Evolutionary conservation across 2,797 vertebrate genomes (phyloP).

Genomic region (Hemibagrus guttatus): DNA sequence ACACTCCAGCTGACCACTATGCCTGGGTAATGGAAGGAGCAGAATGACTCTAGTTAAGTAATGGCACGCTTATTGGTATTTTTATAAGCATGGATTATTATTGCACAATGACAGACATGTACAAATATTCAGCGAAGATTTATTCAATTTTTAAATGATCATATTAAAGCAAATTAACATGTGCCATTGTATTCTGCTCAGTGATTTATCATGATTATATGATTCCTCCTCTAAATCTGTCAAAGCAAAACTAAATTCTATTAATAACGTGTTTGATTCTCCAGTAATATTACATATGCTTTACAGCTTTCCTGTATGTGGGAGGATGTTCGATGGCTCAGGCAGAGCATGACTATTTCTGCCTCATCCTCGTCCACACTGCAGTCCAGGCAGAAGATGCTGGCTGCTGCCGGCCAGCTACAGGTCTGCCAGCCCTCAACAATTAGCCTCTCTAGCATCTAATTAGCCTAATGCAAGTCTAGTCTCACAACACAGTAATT

Average conservation of each 20-base stretch:
- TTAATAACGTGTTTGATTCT: background rate
- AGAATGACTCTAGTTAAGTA: slow-evolving; percentile 49
- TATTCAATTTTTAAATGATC: slow-evolving; percentile 20
- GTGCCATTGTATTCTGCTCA: background rate
- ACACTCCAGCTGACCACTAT: slow-evolving; percentile 48
- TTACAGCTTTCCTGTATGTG: slow-evolving; percentile 96
- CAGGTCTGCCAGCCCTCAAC: slow-evolving; percentile 78
- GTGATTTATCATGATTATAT: slow-evolving; percentile 4
- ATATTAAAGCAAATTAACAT: slow-evolving; percentile 15
- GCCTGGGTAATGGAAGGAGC: slow-evolving; percentile 44
- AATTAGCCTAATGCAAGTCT: slow-evolving; percentile 50
- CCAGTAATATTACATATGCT: slow-evolving; percentile 21
- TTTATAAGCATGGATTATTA: slow-evolving; percentile 36
- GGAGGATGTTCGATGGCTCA: slow-evolving; percentile 95
- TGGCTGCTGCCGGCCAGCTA: slow-evolving; percentile 88
- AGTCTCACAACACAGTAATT: slow-evolving; percentile 34
- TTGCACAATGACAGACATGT: slow-evolving; percentile 23
- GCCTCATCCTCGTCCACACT: slow-evolving; percentile 91
- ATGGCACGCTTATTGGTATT: slow-evolving; percentile 39
- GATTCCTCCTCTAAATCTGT: slow-evolving; percentile 1
- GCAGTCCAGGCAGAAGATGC: slow-evolving; percentile 94
- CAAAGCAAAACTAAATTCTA: background rate
- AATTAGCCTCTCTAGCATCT: slow-evolving; percentile 41
- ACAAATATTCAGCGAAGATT: slow-evolving; percentile 8
- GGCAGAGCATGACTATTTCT: slow-evolving; percentile 88